Base-by-base conservation (phyloP, 1,140 invertebrate genomes). In the Diachasma alloeum region DNA sequence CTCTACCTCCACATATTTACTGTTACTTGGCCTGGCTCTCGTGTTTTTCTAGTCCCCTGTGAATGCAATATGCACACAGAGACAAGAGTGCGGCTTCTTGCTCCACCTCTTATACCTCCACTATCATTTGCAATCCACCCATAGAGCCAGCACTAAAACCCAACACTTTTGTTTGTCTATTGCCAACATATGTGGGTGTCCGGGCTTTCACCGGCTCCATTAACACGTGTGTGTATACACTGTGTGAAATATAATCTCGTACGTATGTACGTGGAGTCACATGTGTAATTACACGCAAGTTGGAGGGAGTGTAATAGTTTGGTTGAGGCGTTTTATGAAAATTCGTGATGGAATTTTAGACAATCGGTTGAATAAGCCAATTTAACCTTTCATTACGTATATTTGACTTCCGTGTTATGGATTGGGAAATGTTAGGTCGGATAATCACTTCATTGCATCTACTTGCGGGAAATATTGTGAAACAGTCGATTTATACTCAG, bases 21-120 rank as follows among this genome's bases (percentile, higher is more conserved):
- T 11, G 59, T 63, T 63, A 63, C 59, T 63, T 63, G 59, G 59
- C 59, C 59, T 63, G 59, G 26, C 59, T 63, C 59, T 63, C 19
- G 4, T 63, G 4, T 63, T 63, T 31, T 63, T 63, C 59, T 26
- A 26, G 1, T 24, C 22, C 5, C 19, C 10, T 26, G 24, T 26
- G 19, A 26, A 63, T 63, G 59, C 59, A 26, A 26, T 63, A 63
- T 63, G 59, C 24, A 26, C 59, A 63, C 59, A 26, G 31, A 31
- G 31, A 31, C 31, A 31, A 31, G 31, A 31, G 3, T 24, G 59
- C 59, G 1, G 48, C 59, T 63, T 31, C 24, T 31, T 26, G 59
- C 24, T 26, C 59, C 59, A 31, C 24, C 59, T 63, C 59, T 4
- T 63, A 11, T 56, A 17, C 48, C 19, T 56, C 15, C 24, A 63